Conservation (phyloP, 2,113 vertebrate species). For the Nycticryphes semicollaris region DNA sequence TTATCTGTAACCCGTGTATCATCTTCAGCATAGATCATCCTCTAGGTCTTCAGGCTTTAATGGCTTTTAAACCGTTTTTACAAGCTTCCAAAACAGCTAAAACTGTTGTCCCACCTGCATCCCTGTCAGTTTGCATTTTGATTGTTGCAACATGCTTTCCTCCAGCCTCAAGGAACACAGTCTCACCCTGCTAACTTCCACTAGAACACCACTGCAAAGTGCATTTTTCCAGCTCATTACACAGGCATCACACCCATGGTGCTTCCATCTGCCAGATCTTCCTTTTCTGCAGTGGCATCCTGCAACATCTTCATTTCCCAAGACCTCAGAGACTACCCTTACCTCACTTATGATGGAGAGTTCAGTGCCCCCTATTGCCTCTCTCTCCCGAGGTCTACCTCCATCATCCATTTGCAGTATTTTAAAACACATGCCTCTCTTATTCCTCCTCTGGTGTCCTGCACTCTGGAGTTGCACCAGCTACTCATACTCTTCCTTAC, state of each 20-base stretch:
- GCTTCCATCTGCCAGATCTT: not conserved
- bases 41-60: not conserved
- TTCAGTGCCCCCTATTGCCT: not conserved
- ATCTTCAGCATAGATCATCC: not conserved
- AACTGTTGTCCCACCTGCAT: not conserved
- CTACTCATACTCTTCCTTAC: not conserved
- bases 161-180: not conserved
- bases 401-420: not conserved
- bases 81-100: not conserved
- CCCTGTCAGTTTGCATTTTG: not conserved
- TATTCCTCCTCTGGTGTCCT: not conserved
- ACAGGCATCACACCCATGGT: not conserved
- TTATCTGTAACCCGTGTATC: not conserved
- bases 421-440: not conserved
- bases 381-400: not conserved
- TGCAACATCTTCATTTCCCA: not conserved
- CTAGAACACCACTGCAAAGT: not conserved
- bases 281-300: not conserved
- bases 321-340: not conserved
- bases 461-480: not conserved
- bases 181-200: not conserved
- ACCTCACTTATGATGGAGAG: not conserved
- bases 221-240: conserved; percentile 30
- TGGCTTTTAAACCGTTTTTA: not conserved
- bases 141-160: not conserved